Evolutionary conservation across 2,113 vertebrate species (phyloP).

Genomic region (Ophiodon elongatus): DNA sequence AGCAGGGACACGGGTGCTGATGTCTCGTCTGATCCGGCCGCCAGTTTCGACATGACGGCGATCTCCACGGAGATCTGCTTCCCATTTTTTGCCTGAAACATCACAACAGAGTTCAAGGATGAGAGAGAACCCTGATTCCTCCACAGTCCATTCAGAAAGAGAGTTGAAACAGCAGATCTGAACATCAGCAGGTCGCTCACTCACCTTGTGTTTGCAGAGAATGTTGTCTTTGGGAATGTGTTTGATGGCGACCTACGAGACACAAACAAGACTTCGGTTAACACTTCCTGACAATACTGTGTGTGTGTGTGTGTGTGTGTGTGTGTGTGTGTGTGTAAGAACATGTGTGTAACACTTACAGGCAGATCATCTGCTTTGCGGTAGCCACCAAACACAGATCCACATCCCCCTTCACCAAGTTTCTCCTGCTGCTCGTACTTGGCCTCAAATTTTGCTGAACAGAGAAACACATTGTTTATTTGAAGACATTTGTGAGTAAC

Average conservation of each 20-base stretch:
- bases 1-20: no score
- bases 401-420: conserved; percentile 25
- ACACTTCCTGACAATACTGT: not conserved
- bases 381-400: conserved; percentile 27
- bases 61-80: no score
- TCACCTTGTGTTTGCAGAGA: not conserved
- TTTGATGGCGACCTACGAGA: conserved; percentile 30
- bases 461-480: not conserved
- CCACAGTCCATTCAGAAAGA: not conserved
- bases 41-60: no score
- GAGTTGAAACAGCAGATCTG: not conserved
- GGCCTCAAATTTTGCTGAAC: not conserved
- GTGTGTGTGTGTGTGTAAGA: not conserved
- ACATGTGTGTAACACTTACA: conserved; percentile 12
- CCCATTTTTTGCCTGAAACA: no score
- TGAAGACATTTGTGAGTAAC: no score
- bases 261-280: not conserved
- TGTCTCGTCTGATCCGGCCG: no score
- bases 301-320: not conserved
- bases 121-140: not conserved
- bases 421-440: not conserved
- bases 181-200: not conserved
- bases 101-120: no score
- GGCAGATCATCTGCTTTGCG: conserved; percentile 9
- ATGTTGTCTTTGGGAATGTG: not conserved